Base-by-base conservation (phyloP, 2,888 invertebrate genomes). In the Melieria crassipennis region DNA sequence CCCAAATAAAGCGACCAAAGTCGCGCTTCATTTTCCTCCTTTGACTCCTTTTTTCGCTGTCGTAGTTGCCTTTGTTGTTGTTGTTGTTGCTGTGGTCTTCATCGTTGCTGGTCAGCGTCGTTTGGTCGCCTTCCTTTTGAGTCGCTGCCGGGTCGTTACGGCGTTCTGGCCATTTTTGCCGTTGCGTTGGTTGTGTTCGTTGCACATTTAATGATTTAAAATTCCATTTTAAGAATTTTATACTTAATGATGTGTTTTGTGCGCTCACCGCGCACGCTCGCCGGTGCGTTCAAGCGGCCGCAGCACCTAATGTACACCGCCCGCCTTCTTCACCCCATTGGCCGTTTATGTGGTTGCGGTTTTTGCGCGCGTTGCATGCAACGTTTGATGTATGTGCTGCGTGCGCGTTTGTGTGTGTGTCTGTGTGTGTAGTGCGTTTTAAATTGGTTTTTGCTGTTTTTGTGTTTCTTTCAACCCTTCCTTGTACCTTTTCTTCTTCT, bases 191-290 rank as follows among this genome's bases (percentile, higher is more conserved):
- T 75, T 73, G 55, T 75, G 73, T 75, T 71, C 71, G 66, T 70
- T 76, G 72, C 76, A 75, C 78, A 79, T 77, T 78, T 83, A 83
- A 83, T 83, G 82, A 83, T 87, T 87, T 86, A 85, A 87, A 87
- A 87, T 87, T 87, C 86, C 86, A 86, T 87, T 87, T 87, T 85
- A 85, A 87, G 85, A 86, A 87, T 87, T 87, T 86, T 85, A 85
- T 86, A 86, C 85, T 86, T 87, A 87, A 87, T 87, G 86, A 87
- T 86, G 86, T 87, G 86, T 87, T 86, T 86, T 85, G 82, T 83
- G 82, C 81, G 30, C 30, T 30, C 2, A 30, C 30, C 30, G 30
- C 2, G 30, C 30, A 2, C 30, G 30, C 30, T 30, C 30, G 30
- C 30, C 30, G 30, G 30, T 30, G 30, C 30, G 30, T 30, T 30